phyloP scores from a whole-genome alignment of 2,113 vertebrate genomes.

The Rhea americana region DNA sequence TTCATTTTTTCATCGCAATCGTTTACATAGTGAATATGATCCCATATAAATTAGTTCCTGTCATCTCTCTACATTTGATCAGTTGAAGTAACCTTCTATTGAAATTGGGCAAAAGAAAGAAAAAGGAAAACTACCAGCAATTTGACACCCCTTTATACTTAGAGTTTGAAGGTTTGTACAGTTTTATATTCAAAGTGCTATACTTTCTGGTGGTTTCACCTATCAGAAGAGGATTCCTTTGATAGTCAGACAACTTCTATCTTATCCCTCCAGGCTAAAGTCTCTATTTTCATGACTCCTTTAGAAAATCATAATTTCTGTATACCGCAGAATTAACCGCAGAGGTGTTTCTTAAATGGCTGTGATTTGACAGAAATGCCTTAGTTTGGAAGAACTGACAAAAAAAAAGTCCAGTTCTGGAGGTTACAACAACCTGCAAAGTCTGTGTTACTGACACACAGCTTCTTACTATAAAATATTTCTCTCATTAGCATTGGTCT shows the following conservation, averaged over 20 bases:
- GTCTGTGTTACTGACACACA: conserved; percentile 23
- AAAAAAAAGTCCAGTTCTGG: conserved; percentile 17
- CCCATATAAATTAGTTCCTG: conserved; percentile 70
- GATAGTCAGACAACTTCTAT: conserved; percentile 62
- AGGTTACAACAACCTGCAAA: conserved; percentile 25
- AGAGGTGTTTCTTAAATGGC: conserved; percentile 58
- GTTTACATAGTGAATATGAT: conserved; percentile 68
- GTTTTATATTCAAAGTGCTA: conserved; percentile 61
- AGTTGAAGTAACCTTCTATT: conserved; percentile 55
- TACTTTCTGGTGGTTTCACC: conserved; percentile 55
- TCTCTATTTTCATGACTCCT: conserved; percentile 61
- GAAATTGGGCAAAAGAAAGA: not conserved
- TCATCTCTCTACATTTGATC: conserved; percentile 71
- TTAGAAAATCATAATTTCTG: conserved; percentile 71
- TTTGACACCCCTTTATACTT: conserved; percentile 61
- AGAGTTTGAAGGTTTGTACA: conserved; percentile 65
- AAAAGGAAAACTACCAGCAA: conserved; percentile 37
- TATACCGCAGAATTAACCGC: conserved; percentile 58
- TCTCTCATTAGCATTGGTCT: conserved; percentile 51
- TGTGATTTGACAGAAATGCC: conserved; percentile 60
- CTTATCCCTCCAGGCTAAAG: conserved; percentile 63
- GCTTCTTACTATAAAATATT: conserved; percentile 63
- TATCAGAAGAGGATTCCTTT: conserved; percentile 65
- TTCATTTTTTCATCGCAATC: conserved; percentile 35
- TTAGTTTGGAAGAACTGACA: conserved; percentile 56